Base-by-base conservation (phyloP, 2,888 invertebrate genomes). In the Ophonus ardosiacus region DNA sequence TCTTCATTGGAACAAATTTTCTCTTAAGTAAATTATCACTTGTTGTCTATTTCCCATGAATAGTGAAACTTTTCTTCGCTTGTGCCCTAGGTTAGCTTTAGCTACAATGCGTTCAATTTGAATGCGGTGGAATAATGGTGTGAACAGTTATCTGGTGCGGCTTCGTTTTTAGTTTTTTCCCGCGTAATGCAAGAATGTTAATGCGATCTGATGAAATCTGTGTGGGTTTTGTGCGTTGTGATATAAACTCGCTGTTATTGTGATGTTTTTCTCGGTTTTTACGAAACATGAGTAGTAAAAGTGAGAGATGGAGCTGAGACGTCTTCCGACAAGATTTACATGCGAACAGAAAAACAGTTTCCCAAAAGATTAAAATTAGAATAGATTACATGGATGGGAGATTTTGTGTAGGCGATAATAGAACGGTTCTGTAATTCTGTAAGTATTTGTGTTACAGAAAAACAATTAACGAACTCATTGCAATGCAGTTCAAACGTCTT, bases 161-260 rank as follows among this genome's bases (percentile, higher is more conserved):
- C 57, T 78, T 43, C 57, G 18, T 57, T 57, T 56, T 57, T 24
- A 31, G 78, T 78, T 78, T 78, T 74, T 78, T 78, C 78, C 24
- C 57, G 78, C 31, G 78, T 78, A 78, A 78, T 78, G 78, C 80
- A 80, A 61, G 80, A 80, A 80, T 80, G 57, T 80, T 80, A 80
- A 80, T 80, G 80, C 61, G 63, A 80, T 80, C 80, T 80, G 80
- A 80, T 80, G 80, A 80, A 80, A 80, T 80, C 80, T 80, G 61
- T 80, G 80, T 80, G 59, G 59, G 80, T 61, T 80, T 61, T 61
- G 18, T 61, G 61, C 80, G 40, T 61, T 31, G 80, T 80, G 61
- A 80, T 80, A 61, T 80, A 80, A 80, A 80, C 61, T 61, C 61
- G 40, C 15, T 59, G 57, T 79, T 79, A 59, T 79, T 79, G 59